Base-by-base conservation (phyloP, 2,888 invertebrate species). In the Ochropacha duplaris region DNA sequence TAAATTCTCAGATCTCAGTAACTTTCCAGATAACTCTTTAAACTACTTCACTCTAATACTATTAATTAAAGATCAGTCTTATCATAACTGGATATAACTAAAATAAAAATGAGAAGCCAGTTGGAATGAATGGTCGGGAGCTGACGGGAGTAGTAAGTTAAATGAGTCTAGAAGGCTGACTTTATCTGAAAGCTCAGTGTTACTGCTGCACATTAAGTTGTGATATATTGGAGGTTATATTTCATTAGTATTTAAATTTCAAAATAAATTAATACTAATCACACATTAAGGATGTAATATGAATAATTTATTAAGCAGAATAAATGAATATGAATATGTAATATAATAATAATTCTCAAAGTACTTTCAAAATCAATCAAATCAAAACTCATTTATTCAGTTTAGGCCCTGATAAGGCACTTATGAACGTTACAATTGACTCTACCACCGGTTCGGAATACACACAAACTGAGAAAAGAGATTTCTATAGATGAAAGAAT, bases 101-200 rank as follows among this genome's bases (percentile, higher is more conserved):
- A 24, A 12, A 31, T 22, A 70, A 75, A 68, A 70, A 65, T 68
- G 62, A 70, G 65, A 68, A 69, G 63, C 62, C 71, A 65, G 64
- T 67, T 54, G 66, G 57, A 79, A 74, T 75, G 76, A 80, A 80
- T 73, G 68, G 64, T 60, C 57, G 59, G 60, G 64, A 63, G 65
- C 65, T 64, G 57, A 65, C 62, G 61, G 63, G 62, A 64, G 72
- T 70, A 66, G 70, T 74, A 81, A 84, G 77, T 84, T 84, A 78
- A 84, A 84, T 83, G 78, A 83, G 79, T 78, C 78, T 81, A 71
- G 78, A 74, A 71, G 70, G 68, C 78, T 71, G 78, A 82, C 82
- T 83, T 78, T 83, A 81, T 81, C 81, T 76, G 70, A 68, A 60
- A 71, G 72, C 78, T 69, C 70, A 71, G 62, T 71, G 65, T 67